Base-by-base conservation (phyloP, 1,140 invertebrate genomes). In the Drosophila persimilis region DNA sequence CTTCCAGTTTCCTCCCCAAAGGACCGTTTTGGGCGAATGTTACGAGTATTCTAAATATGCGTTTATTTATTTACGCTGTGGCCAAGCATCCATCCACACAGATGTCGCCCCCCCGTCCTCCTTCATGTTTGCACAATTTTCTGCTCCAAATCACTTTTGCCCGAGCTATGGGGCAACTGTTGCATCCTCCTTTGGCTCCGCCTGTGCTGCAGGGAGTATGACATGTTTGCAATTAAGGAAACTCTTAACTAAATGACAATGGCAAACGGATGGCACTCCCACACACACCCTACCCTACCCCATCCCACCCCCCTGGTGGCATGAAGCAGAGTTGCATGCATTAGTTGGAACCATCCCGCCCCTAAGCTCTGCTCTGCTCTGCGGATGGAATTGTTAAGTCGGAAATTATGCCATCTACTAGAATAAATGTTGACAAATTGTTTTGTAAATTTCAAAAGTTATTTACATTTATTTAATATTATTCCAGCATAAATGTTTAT, bases 201-300 rank as follows among this genome's bases (percentile, higher is more conserved):
- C 6, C 41, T 29, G 35, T 35, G 31, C 1, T 20, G 53, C 35
- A 53, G 71, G 46, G 43, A 45, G 51, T 44, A 48, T 70, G 58
- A 69, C 73, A 75, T 74, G 62, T 74, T 76, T 76, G 73, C 73
- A 75, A 75, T 75, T 75, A 75, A 75, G 73, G 73, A 75, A 75
- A 75, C 73, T 74, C 73, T 75, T 75, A 75, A 75, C 73, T 75
- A 75, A 75, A 75, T 69, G 73, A 75, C 73, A 75, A 74, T 75
- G 72, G 57, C 73, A 70, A 77, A 57, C 77, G 61, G 71, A 75
- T 75, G 73, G 24, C 58, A 54, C 35, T 43, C 31, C 24, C 52
- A 69, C 59, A 78, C 50, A 55, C 51, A 51, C 51, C 50, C 60
- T 31, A n/a, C 35, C 31, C 15, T 15, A 15, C 15, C 15, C 15